Evolutionary conservation across 2,888 invertebrate species (phyloP), one percentile per base, ranked within the genome.

Genomic region (Eucriotettix oculatus): DNA sequence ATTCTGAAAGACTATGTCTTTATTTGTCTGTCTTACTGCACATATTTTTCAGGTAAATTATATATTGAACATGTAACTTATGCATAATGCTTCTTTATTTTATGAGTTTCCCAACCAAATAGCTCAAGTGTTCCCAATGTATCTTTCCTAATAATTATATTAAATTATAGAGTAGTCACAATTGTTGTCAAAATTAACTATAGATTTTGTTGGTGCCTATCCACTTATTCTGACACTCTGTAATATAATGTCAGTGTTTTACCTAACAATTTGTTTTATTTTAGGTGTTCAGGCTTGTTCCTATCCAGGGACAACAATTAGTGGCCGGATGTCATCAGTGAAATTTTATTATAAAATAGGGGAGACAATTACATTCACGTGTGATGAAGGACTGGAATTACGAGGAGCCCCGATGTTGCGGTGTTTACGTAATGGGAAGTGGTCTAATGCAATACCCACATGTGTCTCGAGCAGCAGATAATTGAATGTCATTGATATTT

Each of bases 291-390:
- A 87, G 74, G 90, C 90, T 0, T 91, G 90, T 72, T 87, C 89
- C 0, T 91, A 90, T 71, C 90, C 90, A 0, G 90, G 90, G 42
- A 89, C 90, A 29, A 88, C 87, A 43, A 89, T 90, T 68, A 88
- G 87, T 58, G 90, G 90, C 0, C 80, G 87, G 54, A 90, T 90
- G 85, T 89, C 89, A 0, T 84, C 86, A 0, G 90, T 90, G 16
- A 90, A 90, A 74, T 91, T 90, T 75, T 90, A 87, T 75, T 91
- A 91, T 75, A 85, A 85, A 70, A 87, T 90, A 64, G 89, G 89
- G 0, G 90, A 90, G 72, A 87, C 85, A 41, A 86, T 91, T 59
- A 86, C 86, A 3, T 91, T 90, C 70, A 86, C 87, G 10, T 91
- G 91, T 71, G 87, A 87, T 68, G 84, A 86, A 1, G 87, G 87